Evolutionary conservation across 2,113 vertebrate genomes (phyloP), one percentile per base, ranked within the genome.

Genomic region (Urocolius indicus): DNA sequence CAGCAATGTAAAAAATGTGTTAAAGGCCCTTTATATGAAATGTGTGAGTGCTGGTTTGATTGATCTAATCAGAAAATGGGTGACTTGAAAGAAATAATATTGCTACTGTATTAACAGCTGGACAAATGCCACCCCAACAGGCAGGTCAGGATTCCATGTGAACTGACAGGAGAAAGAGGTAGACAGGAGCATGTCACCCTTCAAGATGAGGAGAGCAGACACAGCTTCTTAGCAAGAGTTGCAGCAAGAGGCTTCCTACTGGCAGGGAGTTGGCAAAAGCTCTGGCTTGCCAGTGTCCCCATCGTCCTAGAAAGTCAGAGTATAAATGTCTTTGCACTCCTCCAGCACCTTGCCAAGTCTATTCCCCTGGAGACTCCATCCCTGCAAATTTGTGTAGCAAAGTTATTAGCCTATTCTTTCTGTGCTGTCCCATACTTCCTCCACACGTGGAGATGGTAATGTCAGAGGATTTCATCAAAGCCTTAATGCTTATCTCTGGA

Each of bases 381-480:
- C 38, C 38, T 41, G 38, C 6, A 74, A 46, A 77, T 65, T 11
- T n/a, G 6, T 76, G 38, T 22, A 59, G 55, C 41, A 77, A 61
- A 68, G 80, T 52, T 84, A 58, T 11, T 2, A 1, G 19, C n/a
- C 20, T 21, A 1, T 36, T 29, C 55, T 73, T 69, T 38, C 32
- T 32, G 3, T 36, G 55, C 34, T 51, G 23, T 19, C 34, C 5
- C n/a, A 2, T 52, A 57, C 8, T 8, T 7, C 1, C 8, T 8
- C 8, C 1, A 23, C 5, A 18, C 0, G 0, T 20, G 43, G 46
- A 82, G 45, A 48, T 17, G 15, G 29, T 34, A 81, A 15, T 45
- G 24, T 11, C 51, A 62, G 6, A 7, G 4, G 13, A 13, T 61
- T 43, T 72, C 59, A 36, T 34, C 49, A 85, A 78, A 34, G 8